Percentiles rank a stretch among this genome's conserved stretches.
These are phyloP conservation scores for Galaxea fascicularis DNA, from an alignment of 92 coral and sea anemone genomes.

Conservation along the genomic window DNA sequence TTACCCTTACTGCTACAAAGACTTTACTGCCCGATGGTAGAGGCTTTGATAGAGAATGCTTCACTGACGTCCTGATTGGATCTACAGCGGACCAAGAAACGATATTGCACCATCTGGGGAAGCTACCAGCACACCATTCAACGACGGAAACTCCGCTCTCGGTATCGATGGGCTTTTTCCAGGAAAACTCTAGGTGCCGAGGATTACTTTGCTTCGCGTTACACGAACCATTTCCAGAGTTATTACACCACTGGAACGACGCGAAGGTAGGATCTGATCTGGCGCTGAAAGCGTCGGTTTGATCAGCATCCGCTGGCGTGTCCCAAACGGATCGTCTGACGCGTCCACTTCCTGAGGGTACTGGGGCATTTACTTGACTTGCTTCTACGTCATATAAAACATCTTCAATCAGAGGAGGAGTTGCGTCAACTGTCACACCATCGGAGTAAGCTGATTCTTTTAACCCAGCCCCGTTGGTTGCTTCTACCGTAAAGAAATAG, in stretches of 20 bases:
- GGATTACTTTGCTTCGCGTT: conserved; percentile 53
- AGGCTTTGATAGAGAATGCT: conserved; percentile 58
- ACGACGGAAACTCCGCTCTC: conserved; percentile 78
- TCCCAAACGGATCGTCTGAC: conserved; percentile 42
- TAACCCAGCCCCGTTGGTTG: conserved; percentile 90
- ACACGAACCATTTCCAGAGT: conserved; percentile 1
- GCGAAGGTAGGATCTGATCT: neutral
- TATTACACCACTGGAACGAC: conserved; percentile 8
- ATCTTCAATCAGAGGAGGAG: conserved; percentile 71
- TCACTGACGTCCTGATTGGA: neutral
- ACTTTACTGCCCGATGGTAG: conserved; percentile 74
- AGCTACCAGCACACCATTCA: conserved; percentile 78
- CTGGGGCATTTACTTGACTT: neutral
- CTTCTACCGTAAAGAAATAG: conserved; percentile 87
- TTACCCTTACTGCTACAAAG: conserved; percentile 63
- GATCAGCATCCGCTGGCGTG: conserved; percentile 21
- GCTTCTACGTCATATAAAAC: conserved; percentile 37
- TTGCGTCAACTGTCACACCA: conserved; percentile 82
- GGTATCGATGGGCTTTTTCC: conserved; percentile 67
- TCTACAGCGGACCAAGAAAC: conserved; percentile 65
- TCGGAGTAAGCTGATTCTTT: conserved; percentile 77
- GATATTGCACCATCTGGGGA: conserved; percentile 55
- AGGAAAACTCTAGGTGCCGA: conserved; percentile 52
- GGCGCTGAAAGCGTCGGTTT: conserved; percentile 14
- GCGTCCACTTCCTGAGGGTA: neutral